phyloP scores from a whole-genome alignment of 2,797 vertebrate genomes.

The Ficedula albicollis region DNA sequence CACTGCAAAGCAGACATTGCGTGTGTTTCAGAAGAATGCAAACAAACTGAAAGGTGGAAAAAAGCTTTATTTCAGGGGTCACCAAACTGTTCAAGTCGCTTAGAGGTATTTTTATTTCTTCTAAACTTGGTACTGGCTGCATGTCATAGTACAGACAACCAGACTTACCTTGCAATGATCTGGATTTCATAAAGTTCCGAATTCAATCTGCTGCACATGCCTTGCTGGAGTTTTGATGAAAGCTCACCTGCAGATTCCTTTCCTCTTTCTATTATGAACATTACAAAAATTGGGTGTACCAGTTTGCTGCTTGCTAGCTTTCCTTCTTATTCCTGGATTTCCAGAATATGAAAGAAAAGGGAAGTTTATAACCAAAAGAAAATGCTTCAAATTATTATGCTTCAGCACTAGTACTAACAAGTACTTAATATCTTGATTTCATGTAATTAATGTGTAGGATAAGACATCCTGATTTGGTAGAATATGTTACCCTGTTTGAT shows the following conservation, averaged over 20 bases:
- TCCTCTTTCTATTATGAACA: neutral
- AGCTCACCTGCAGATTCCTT: neutral
- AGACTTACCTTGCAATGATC: neutral
- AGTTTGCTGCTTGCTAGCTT: neutral
- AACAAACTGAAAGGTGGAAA: neutral
- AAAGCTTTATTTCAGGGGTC: neutral
- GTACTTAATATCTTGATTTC: neutral
- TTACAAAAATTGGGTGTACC: neutral
- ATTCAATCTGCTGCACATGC: neutral
- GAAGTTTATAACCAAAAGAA: neutral
- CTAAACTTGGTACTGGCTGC: neutral
- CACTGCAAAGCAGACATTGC: neutral
- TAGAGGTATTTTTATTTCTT: neutral
- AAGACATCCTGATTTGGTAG: neutral
- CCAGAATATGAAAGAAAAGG: neutral
- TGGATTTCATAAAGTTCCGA: neutral
- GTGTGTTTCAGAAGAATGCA: neutral
- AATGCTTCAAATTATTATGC: neutral
- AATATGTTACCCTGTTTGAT: neutral
- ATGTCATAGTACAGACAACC: fast-evolving
- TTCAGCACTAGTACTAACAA: neutral
- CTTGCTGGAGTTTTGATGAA: neutral
- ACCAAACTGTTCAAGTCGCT: neutral
- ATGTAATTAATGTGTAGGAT: neutral
- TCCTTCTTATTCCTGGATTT: neutral